Conservation (phyloP, 2,113 vertebrate genomes). For the Perca flavescens region DNA sequence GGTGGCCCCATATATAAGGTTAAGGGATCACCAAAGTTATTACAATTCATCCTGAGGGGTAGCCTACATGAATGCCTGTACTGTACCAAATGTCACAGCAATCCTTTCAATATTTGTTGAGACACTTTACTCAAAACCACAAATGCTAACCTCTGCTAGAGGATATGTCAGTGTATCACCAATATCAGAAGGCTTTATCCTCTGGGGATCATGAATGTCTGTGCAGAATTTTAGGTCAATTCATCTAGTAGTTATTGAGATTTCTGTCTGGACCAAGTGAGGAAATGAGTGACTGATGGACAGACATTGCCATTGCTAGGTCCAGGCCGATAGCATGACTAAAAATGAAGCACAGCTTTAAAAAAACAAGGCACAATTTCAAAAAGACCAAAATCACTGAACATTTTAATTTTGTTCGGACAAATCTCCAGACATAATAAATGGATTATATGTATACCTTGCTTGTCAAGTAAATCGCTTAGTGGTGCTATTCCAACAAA, state of each 20-base stretch:
- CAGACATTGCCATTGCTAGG: neutral
- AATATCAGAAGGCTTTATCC: neutral
- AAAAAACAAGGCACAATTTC: conserved; percentile 1
- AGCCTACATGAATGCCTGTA: neutral
- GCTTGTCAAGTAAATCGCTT: conserved; percentile 52
- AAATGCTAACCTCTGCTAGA: neutral
- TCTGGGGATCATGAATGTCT: neutral
- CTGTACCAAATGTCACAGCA: neutral
- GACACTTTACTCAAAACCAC: neutral
- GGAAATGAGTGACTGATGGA: neutral
- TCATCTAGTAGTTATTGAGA: neutral
- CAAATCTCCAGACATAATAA: conserved; percentile 60
- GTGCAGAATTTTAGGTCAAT: neutral
- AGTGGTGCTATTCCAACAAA: conserved; percentile 52
- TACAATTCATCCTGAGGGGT: neutral
- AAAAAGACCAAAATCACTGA: conserved; percentile 16
- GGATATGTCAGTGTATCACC: neutral
- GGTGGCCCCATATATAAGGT: neutral
- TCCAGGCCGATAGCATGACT: neutral
- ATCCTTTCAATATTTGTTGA: neutral
- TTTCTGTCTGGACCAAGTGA: neutral
- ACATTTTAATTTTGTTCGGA: conserved; percentile 48
- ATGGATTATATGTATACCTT: conserved; percentile 72
- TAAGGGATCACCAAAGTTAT: neutral
- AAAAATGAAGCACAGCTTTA: neutral